phyloP scores from a whole-genome alignment of 2,888 invertebrate species.

The Agrochola macilenta region DNA sequence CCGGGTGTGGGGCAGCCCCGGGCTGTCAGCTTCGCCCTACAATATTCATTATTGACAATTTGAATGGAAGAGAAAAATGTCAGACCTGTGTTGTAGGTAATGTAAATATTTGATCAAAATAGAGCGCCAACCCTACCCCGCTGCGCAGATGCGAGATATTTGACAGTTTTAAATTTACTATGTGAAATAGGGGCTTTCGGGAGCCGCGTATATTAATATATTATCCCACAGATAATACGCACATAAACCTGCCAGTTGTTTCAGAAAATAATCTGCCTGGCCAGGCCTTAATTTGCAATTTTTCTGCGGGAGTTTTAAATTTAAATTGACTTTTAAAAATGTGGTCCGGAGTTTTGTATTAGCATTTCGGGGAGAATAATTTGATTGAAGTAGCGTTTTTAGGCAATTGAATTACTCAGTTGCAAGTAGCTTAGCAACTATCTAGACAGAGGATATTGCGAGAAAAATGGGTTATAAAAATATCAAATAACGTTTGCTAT shows the following conservation, averaged over 20 bases:
- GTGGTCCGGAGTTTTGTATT: constrained; percentile 34
- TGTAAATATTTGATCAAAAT: constrained; percentile 85
- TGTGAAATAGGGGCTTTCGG: constrained; percentile 58
- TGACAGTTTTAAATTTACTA: constrained; percentile 69
- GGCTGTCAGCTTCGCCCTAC: constrained; percentile 67
- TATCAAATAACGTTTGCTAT: constrained; percentile 12
- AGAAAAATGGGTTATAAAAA: neutral
- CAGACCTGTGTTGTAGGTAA: constrained; percentile 82
- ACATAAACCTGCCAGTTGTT: constrained; percentile 58
- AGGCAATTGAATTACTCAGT: constrained; percentile 8
- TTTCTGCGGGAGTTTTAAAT: constrained; percentile 57
- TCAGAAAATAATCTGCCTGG: constrained; percentile 56
- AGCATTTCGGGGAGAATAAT: constrained; percentile 39
- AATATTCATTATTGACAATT: constrained; percentile 85
- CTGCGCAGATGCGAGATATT: constrained; percentile 71
- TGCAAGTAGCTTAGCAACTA: neutral
- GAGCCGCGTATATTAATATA: constrained; percentile 57
- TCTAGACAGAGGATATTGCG: neutral
- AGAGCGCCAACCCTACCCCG: constrained; percentile 70
- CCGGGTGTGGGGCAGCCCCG: constrained; percentile 52
- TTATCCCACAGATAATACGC: constrained; percentile 62
- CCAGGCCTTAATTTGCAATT: constrained; percentile 58
- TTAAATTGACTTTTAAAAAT: constrained; percentile 62
- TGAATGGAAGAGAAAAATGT: constrained; percentile 83
- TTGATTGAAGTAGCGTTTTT: constrained; percentile 13